phyloP scores from a whole-genome alignment of 1,140 invertebrate species.

The Sipha flava region DNA sequence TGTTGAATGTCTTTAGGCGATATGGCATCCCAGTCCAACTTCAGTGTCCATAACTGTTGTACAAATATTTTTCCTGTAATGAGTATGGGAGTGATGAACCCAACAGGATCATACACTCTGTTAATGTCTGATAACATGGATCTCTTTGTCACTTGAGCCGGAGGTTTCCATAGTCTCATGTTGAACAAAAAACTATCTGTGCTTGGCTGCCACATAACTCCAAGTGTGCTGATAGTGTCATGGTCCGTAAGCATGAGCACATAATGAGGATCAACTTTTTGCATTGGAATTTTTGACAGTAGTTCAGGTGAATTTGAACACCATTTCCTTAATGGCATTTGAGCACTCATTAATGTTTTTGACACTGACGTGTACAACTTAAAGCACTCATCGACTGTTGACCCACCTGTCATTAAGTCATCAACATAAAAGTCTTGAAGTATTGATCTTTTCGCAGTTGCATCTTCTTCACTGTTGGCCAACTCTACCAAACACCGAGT shows the following conservation, averaged over 20 bases:
- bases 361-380: neutral
- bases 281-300: neutral
- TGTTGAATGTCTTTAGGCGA: conserved; percentile 17
- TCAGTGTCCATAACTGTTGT: conserved; percentile 38
- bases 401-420: conserved; percentile 41
- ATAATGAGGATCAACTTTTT: neutral
- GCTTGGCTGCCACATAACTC: neutral
- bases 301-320: neutral
- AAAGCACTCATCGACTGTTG: conserved; percentile 34
- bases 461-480: conserved; percentile 37
- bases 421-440: conserved; percentile 42
- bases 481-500: conserved; percentile 40
- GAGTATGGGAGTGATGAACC: conserved; percentile 37
- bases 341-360: neutral
- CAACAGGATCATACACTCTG: conserved; percentile 39
- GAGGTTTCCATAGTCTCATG: neutral
- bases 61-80: conserved; percentile 39
- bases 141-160: neutral
- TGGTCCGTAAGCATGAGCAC: neutral
- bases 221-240: neutral
- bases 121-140: conserved; percentile 31
- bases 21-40: conserved; percentile 37
- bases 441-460: conserved; percentile 37
- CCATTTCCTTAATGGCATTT: neutral
- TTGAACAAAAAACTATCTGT: neutral